Percentiles rank a stretch among this genome's conserved stretches.
These are phyloP conservation scores for Nyctereutes procyonoides DNA, from an alignment of 2,113 vertebrate genomes.

Conservation along the genomic window DNA sequence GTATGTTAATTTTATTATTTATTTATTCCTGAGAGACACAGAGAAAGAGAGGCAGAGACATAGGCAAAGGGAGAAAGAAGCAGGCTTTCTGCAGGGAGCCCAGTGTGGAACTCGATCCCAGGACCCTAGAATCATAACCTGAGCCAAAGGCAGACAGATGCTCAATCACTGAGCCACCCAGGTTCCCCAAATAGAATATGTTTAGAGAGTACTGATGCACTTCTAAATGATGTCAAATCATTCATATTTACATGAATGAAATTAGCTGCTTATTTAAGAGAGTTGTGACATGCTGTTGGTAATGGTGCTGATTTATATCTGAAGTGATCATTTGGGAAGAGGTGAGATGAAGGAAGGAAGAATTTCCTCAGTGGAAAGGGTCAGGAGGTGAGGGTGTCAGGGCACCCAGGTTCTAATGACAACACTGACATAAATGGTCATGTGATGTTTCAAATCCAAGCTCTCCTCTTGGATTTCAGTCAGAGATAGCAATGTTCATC, in stretches of 20 bases:
- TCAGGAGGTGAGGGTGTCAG: background rate
- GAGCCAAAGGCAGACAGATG: no score
- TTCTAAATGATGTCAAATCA: background rate
- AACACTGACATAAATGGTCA: background rate
- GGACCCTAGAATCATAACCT: no score
- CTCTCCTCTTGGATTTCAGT: background rate
- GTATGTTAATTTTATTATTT: background rate
- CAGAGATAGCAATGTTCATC: background rate
- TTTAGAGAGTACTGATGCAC: background rate
- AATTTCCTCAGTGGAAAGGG: background rate
- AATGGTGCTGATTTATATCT: background rate
- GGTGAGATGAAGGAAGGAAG: background rate
- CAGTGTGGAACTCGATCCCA: no score
- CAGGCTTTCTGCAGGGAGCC: no score
- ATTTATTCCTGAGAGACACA: no score
- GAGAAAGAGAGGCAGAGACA: no score
- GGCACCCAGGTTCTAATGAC: background rate
- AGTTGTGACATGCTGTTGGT: background rate
- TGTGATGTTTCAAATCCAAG: background rate
- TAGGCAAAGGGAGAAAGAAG: no score
- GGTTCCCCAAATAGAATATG: background rate
- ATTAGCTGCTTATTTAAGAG: constrained; percentile 4
- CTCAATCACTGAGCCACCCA: no score
- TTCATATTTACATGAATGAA: background rate
- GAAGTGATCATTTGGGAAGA: background rate